Percentiles rank a stretch among this genome's conserved stretches.
Evolutionary conservation across 2,113 vertebrate genomes (phyloP).

Genomic region (Gymnarchus niloticus): DNA sequence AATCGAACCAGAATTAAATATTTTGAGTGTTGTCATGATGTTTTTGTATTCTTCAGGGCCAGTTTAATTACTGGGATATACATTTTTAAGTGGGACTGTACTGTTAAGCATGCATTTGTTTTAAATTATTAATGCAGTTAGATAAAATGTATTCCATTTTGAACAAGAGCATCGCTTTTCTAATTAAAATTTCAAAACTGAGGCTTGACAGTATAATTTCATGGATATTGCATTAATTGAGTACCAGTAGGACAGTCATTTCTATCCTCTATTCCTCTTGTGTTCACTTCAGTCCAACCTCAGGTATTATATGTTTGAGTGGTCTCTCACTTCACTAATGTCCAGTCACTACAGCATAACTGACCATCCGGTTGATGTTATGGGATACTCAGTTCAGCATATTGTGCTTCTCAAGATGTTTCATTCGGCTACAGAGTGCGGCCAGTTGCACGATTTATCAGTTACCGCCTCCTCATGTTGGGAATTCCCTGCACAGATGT

Average conservation of each 20-base stretch:
- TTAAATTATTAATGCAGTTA: background rate
- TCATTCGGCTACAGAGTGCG: background rate
- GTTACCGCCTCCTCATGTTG: background rate
- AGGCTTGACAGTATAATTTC: background rate
- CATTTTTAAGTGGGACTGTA: background rate
- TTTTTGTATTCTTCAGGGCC: background rate
- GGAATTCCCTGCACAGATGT: conserved; percentile 11
- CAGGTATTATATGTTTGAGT: background rate
- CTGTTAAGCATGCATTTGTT: background rate
- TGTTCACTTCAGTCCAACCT: background rate
- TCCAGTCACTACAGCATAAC: background rate
- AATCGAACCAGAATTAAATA: background rate
- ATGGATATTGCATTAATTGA: background rate
- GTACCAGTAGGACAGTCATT: background rate
- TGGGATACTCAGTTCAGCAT: background rate
- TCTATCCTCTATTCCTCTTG: too few species aligned
- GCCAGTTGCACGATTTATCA: conserved; percentile 6
- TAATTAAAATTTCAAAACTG: background rate
- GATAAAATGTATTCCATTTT: background rate
- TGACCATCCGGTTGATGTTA: background rate
- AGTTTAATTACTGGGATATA: background rate
- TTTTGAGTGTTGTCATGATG: background rate
- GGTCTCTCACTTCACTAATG: background rate
- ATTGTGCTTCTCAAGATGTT: background rate
- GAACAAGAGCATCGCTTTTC: background rate